These are phyloP conservation scores for Cirrhinus mrigala DNA, from an alignment of 2,797 vertebrate species.

Conservation along the genomic window DNA sequence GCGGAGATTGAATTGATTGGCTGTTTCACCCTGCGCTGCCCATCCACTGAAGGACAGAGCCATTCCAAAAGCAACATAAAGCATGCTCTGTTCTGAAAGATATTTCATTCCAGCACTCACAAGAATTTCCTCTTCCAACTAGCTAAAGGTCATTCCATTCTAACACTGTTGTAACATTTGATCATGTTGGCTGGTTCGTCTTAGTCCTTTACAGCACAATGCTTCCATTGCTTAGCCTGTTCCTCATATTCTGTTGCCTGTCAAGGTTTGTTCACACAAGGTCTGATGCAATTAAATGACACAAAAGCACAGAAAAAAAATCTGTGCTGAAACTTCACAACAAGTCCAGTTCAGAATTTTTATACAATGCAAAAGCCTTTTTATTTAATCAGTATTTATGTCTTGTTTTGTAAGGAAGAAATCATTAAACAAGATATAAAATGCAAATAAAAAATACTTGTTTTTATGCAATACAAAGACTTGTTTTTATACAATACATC, in stretches of 20 bases:
- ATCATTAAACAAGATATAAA: background rate
- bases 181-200: constrained; percentile 1
- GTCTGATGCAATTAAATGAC: background rate
- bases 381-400: background rate
- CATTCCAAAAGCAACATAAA: constrained; percentile 37
- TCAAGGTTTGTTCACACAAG: background rate
- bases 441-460: background rate
- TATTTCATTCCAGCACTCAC: background rate
- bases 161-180: constrained; percentile 6
- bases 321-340: background rate
- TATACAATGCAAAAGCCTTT: background rate
- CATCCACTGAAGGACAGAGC: constrained; percentile 35
- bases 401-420: background rate
- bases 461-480: background rate
- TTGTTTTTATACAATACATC: background rate
- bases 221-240: background rate
- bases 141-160: constrained; percentile 29
- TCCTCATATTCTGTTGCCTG: background rate
- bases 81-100: constrained; percentile 12
- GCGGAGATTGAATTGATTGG: constrained; percentile 40
- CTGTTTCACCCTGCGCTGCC: constrained; percentile 7
- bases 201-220: background rate
- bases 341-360: background rate
- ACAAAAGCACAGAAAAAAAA: background rate
- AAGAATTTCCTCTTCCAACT: background rate